Evolutionary conservation across 2,113 vertebrate genomes (phyloP).

Genomic region (Paralichthys olivaceus): DNA sequence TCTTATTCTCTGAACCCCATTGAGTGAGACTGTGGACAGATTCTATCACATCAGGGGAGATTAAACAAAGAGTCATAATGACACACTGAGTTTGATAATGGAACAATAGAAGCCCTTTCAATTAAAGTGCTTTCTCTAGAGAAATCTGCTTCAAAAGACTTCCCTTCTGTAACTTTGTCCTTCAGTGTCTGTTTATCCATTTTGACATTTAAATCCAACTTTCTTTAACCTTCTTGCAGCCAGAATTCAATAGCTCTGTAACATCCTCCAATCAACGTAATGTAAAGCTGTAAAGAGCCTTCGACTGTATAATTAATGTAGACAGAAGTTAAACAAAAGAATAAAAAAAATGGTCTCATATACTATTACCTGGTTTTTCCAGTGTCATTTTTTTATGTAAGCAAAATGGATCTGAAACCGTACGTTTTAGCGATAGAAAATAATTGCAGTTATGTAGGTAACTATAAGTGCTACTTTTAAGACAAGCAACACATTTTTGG

Average conservation of each 20-base stretch:
- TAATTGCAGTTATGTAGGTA: too few relatives aligned
- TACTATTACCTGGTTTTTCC: too few relatives aligned
- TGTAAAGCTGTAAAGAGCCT: not conserved
- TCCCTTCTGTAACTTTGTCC: slow-evolving; percentile 55
- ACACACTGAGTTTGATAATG: slow-evolving; percentile 74
- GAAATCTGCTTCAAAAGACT: slow-evolving; percentile 58
- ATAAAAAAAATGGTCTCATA: not conserved
- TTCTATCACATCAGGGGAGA: slow-evolving; percentile 60
- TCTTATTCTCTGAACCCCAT: slow-evolving; percentile 33
- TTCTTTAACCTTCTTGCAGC: slow-evolving; percentile 50
- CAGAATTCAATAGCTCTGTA: slow-evolving; percentile 54
- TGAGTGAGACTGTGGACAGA: slow-evolving; percentile 38
- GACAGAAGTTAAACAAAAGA: not conserved
- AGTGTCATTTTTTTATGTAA: too few relatives aligned
- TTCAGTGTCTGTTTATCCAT: slow-evolving; percentile 62
- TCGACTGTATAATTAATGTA: slow-evolving; percentile 29
- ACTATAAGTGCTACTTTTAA: too few relatives aligned
- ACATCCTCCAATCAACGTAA: slow-evolving; percentile 33
- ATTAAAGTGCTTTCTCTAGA: slow-evolving; percentile 63
- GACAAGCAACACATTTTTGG: too few relatives aligned
- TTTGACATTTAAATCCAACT: slow-evolving; percentile 75
- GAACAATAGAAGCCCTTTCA: slow-evolving; percentile 74
- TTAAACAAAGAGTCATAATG: slow-evolving; percentile 72
- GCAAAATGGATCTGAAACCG: too few relatives aligned
- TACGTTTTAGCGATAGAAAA: too few relatives aligned